phyloP scores from a whole-genome alignment of 2,888 invertebrate species.

The Callimorpha dominula region DNA sequence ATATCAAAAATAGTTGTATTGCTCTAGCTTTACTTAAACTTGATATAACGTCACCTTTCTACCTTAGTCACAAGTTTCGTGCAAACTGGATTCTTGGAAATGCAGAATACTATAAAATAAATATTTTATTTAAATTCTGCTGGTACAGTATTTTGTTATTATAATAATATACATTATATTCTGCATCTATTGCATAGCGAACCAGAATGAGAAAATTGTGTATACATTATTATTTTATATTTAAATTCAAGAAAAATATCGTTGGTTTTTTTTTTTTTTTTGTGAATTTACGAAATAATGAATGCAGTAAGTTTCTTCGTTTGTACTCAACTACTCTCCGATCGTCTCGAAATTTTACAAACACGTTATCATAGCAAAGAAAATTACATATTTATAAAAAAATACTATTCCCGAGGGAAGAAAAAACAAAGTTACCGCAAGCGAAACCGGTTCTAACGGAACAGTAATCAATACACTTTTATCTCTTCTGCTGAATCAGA shows the following conservation, averaged over 20 bases:
- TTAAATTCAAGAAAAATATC: background rate
- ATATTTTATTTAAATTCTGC: constrained; percentile 9
- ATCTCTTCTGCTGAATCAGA: no score
- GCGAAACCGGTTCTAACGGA: no score
- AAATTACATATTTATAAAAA: no score
- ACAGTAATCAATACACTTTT: background rate
- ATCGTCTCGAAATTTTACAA: no score
- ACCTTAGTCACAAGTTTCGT: constrained; percentile 52
- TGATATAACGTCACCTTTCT: constrained; percentile 64
- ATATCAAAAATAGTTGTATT: constrained; percentile 51
- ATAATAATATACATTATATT: background rate
- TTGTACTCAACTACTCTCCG: no score
- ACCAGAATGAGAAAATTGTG: background rate
- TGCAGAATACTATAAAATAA: constrained; percentile 33
- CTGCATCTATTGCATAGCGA: background rate
- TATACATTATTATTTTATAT: background rate
- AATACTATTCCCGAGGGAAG: no score
- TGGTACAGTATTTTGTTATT: constrained; percentile 7
- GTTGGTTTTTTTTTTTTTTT: no score
- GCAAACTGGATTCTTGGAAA: constrained; percentile 59
- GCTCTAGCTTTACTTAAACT: constrained; percentile 67
- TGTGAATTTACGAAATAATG: no score
- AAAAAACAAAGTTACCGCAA: no score
- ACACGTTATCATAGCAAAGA: no score
- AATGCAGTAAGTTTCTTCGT: no score